Conservation (phyloP, 2,888 invertebrate species). For the Macrophya alboannulata region DNA sequence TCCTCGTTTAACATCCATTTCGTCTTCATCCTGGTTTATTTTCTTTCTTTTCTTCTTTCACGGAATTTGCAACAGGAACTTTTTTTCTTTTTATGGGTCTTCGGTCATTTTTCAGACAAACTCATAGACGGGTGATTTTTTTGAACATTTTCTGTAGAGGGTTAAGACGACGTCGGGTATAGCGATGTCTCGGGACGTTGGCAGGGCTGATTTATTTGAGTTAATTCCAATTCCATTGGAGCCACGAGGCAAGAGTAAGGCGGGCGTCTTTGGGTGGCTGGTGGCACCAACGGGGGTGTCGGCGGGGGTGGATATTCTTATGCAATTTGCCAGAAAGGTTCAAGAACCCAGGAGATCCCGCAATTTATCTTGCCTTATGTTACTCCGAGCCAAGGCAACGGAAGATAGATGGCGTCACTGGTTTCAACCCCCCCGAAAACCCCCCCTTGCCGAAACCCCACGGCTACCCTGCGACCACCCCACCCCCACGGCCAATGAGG, state of each 20-base stretch:
- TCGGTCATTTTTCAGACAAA: background rate
- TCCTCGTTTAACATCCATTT: background rate
- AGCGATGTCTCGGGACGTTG: constrained; percentile 58
- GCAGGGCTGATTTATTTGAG: constrained; percentile 77
- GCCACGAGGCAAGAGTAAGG: constrained; percentile 67
- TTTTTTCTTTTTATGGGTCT: background rate
- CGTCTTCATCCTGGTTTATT: background rate
- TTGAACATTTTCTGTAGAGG: background rate
- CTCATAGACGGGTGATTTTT: background rate
- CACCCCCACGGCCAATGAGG: constrained; percentile 80
- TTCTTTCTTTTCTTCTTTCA: background rate
- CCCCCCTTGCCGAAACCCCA: constrained; percentile 68
- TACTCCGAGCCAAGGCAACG: constrained; percentile 80
- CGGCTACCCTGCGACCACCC: constrained; percentile 76
- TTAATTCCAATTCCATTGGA: constrained; percentile 81
- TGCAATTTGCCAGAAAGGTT: constrained; percentile 81
- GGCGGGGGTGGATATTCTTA: constrained; percentile 78
- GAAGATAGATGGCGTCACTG: constrained; percentile 81
- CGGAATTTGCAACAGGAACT: background rate
- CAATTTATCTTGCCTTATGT: constrained; percentile 81
- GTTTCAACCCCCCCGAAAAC: constrained; percentile 73
- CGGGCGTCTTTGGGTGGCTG: constrained; percentile 63
- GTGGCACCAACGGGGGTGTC: constrained; percentile 61
- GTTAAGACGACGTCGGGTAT: background rate
- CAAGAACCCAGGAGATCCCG: constrained; percentile 80